Conservation (phyloP, 2,113 vertebrate genomes). For the Semnopithecus entellus region DNA sequence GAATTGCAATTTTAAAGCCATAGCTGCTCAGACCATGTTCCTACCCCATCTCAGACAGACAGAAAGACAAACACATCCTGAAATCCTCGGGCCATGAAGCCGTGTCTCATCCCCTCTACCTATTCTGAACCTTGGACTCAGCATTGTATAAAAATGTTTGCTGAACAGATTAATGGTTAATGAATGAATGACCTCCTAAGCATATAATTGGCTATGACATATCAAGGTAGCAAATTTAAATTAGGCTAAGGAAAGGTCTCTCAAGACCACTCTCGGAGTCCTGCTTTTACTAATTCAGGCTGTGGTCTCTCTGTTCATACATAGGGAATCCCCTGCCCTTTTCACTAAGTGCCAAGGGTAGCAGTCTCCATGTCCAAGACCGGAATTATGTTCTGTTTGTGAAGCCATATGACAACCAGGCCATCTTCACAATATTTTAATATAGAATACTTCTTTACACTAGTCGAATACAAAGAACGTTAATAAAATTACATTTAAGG, state of each 20-base stretch:
- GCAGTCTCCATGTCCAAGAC: too few species aligned
- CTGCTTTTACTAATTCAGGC: neutral
- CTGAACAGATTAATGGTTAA: rapidly evolving
- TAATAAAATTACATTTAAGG: too few species aligned
- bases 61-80: neutral
- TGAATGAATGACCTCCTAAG: neutral
- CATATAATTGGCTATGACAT: rapidly evolving
- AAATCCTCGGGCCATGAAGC: rapidly evolving
- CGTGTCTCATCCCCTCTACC: neutral
- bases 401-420: neutral
- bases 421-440: neutral
- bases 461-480: neutral
- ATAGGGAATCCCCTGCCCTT: rapidly evolving
- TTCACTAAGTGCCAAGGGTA: neutral
- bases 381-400: rapidly evolving
- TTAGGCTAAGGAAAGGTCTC: neutral
- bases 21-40: neutral
- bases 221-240: neutral
- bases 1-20: neutral
- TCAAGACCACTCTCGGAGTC: neutral
- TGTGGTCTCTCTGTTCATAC: rapidly evolving
- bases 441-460: neutral
- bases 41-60: neutral
- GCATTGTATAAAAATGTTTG: rapidly evolving
- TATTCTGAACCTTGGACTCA: rapidly evolving